Conservation (phyloP, 2,888 invertebrate genomes). For the Embidobia sp. region DNA sequence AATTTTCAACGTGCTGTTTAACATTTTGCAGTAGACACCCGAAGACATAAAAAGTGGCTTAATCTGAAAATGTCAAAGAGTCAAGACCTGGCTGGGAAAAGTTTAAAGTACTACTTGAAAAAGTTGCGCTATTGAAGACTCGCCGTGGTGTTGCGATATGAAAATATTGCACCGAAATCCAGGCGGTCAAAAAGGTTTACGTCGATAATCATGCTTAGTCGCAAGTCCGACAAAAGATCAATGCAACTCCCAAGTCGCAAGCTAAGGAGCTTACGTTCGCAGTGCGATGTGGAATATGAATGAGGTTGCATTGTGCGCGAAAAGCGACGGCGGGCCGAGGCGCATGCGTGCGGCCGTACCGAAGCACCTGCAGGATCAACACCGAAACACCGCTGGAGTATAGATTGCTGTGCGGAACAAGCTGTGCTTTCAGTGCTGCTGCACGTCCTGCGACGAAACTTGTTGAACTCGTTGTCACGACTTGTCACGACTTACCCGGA, state of each 20-base stretch:
- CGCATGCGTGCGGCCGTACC: constrained; percentile 69
- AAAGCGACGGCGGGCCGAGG: constrained; percentile 23
- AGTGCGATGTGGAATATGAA: constrained; percentile 57
- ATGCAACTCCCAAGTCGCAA: constrained; percentile 43
- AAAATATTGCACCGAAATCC: too few species aligned
- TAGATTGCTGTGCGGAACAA: constrained; percentile 74
- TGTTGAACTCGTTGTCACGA: constrained; percentile 67
- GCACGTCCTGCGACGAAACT: constrained; percentile 71
- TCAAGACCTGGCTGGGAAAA: too few species aligned
- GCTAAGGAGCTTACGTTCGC: constrained; percentile 53
- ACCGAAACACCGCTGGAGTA: constrained; percentile 74
- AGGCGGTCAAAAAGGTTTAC: background rate
- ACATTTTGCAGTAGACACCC: too few species aligned
- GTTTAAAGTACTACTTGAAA: too few species aligned
- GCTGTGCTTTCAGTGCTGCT: constrained; percentile 73
- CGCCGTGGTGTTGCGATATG: too few species aligned
- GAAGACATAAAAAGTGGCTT: too few species aligned
- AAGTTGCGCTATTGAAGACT: too few species aligned
- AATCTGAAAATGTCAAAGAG: too few species aligned
- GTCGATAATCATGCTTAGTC: constrained; percentile 23
- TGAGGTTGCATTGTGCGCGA: constrained; percentile 63
- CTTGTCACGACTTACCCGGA: constrained; percentile 12
- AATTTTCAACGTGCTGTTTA: too few species aligned
- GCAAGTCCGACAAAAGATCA: constrained; percentile 49
- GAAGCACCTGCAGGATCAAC: constrained; percentile 68